Evolutionary conservation across 1,140 invertebrate genomes (phyloP).

Genomic region (Diachasmimorpha longicaudata): DNA sequence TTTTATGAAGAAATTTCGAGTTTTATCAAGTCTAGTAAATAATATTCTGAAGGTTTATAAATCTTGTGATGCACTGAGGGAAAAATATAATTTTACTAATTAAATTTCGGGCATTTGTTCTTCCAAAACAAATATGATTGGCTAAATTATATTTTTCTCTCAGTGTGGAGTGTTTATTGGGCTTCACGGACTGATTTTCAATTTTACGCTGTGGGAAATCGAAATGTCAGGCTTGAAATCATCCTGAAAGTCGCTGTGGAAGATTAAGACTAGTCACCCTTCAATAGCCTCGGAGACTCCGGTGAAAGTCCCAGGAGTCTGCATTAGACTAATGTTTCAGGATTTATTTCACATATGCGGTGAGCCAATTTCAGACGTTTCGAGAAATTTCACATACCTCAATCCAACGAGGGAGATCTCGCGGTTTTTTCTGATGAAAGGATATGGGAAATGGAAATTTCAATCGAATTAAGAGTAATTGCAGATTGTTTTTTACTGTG

Average conservation of each 20-base stretch:
- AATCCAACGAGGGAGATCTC: not conserved
- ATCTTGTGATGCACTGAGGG: too few relatives aligned
- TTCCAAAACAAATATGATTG: too few relatives aligned
- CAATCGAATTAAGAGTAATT: not conserved
- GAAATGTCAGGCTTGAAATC: not conserved
- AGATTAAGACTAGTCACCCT: slow-evolving; percentile 19
- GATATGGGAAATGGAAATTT: not conserved
- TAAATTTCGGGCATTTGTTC: too few relatives aligned
- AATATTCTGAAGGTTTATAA: too few relatives aligned
- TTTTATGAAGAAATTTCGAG: too few relatives aligned
- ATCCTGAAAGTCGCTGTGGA: not conserved
- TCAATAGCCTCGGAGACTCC: not conserved
- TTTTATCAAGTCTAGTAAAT: too few relatives aligned
- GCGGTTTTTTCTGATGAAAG: not conserved
- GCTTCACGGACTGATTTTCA: not conserved
- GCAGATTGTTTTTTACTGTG: not conserved
- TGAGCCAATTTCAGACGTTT: not conserved
- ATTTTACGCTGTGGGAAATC: not conserved
- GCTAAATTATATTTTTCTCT: too few relatives aligned
- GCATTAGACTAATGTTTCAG: not conserved
- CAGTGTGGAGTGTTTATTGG: too few relatives aligned
- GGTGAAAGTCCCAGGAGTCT: slow-evolving; percentile 22
- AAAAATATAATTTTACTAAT: too few relatives aligned
- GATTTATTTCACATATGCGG: not conserved
- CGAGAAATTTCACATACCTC: not conserved